A percentile compares a stretch with the other conserved stretches of the same genome.
These are phyloP conservation scores for Melanotaenia boesemani DNA, from an alignment of 2,797 vertebrate genomes.

Conservation along the genomic window DNA sequence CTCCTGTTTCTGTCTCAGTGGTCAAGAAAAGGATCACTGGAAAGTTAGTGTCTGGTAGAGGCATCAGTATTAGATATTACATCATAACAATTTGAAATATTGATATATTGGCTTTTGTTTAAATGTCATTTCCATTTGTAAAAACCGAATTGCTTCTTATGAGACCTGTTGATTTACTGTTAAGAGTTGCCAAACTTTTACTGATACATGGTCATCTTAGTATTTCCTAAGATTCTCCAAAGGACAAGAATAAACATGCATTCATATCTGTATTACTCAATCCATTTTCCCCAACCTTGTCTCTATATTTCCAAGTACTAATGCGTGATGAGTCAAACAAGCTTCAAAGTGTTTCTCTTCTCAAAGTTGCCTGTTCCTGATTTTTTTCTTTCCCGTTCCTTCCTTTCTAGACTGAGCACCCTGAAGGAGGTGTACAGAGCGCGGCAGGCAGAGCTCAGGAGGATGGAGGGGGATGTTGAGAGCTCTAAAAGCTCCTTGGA, in stretches of 20 bases:
- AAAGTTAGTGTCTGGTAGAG: slow-evolving; percentile 79
- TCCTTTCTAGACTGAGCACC: slow-evolving; percentile 82
- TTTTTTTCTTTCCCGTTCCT: neutral
- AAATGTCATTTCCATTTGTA: neutral
- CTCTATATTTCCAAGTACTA: neutral
- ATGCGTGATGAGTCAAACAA: neutral
- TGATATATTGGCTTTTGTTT: neutral
- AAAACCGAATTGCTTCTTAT: neutral
- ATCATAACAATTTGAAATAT: neutral
- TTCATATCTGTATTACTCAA: neutral
- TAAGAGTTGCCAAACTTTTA: neutral
- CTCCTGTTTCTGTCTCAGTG: slow-evolving; percentile 83
- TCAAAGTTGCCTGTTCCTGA: neutral
- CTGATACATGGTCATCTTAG: neutral
- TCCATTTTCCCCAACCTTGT: neutral
- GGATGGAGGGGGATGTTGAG: slow-evolving; percentile 84
- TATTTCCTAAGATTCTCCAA: neutral
- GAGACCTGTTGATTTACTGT: neutral
- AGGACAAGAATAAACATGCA: neutral
- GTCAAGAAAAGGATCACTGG: slow-evolving; percentile 88
- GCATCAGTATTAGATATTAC: neutral
- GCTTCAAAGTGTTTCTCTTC: neutral
- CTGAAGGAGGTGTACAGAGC: slow-evolving; percentile 89
- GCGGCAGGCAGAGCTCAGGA: slow-evolving; percentile 88
- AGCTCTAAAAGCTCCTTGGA: slow-evolving; percentile 82